Conservation (phyloP, 2,888 invertebrate species). For the Drosophila lutescens region DNA sequence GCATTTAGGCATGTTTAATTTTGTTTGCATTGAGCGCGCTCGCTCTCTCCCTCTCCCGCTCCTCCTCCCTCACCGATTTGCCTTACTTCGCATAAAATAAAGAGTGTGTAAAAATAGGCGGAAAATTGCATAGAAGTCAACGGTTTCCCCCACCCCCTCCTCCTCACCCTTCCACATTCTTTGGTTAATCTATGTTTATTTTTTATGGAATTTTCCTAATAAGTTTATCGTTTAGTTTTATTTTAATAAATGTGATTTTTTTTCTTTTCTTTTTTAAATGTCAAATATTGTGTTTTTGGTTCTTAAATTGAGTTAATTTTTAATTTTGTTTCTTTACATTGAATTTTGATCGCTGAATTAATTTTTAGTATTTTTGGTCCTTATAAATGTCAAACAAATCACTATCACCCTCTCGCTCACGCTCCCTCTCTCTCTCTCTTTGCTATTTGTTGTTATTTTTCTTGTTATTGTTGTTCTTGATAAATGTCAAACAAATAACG, state of each 20-base stretch:
- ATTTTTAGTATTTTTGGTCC: constrained; percentile 7
- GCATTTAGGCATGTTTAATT: constrained; percentile 30
- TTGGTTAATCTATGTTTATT: constrained; percentile 19
- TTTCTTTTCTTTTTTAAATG: neutral
- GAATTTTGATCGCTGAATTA: neutral
- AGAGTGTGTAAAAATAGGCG: constrained; percentile 56
- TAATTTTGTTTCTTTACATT: neutral
- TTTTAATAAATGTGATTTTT: constrained; percentile 1
- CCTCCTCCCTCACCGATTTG: neutral
- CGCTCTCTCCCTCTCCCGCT: neutral
- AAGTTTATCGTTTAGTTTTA: constrained; percentile 15
- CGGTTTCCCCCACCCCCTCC: constrained; percentile 37
- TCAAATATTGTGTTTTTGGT: neutral
- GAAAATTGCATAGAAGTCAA: constrained; percentile 54
- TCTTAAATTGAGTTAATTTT: no score
- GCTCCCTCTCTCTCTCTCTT: constrained; percentile 10
- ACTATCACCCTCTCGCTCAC: neutral
- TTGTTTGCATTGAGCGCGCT: constrained; percentile 16
- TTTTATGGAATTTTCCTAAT: constrained; percentile 11
- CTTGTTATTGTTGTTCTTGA: constrained; percentile 34
- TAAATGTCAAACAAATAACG: constrained; percentile 46
- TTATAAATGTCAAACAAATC: constrained; percentile 47
- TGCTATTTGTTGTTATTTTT: constrained; percentile 18
- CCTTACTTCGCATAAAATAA: constrained; percentile 3
- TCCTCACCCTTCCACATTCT: constrained; percentile 6